Conservation (phyloP, 2,113 vertebrate genomes). For the Epinephelus moara region DNA sequence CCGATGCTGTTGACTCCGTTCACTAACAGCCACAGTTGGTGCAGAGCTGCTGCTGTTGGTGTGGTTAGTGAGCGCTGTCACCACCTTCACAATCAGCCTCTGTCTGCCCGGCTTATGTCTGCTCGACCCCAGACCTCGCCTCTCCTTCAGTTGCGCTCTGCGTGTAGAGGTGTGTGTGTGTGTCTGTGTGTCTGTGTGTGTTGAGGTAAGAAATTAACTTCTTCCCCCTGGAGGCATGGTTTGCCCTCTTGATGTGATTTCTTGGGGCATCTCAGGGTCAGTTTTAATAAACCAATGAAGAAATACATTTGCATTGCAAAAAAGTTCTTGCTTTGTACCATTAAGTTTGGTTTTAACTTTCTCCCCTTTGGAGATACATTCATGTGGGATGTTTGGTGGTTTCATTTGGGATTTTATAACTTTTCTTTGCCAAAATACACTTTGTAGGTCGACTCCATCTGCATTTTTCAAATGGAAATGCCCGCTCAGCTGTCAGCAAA, state of each 20-base stretch:
- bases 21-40: not conserved
- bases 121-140: constrained; percentile 56
- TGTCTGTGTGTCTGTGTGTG: constrained; percentile 14
- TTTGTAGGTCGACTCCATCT: no score
- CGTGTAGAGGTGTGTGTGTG: not conserved
- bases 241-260: constrained; percentile 39
- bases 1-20: constrained; percentile 16
- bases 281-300: constrained; percentile 25
- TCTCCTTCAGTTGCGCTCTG: constrained; percentile 54
- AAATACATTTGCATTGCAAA: constrained; percentile 5
- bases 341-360: constrained; percentile 7
- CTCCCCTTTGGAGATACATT: not conserved
- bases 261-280: constrained; percentile 11
- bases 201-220: constrained; percentile 67
- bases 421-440: no score
- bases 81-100: constrained; percentile 72
- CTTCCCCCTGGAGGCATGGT: constrained; percentile 48
- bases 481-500: no score
- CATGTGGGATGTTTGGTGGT: no score
- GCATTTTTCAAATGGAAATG: no score
- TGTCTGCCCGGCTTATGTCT: constrained; percentile 50
- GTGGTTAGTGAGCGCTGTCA: constrained; percentile 51
- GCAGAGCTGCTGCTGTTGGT: constrained; percentile 43
- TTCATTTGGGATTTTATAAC: no score
- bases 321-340: not conserved